Percentiles rank a stretch among this genome's conserved stretches.
Evolutionary conservation across 2,113 vertebrate genomes (phyloP).

Genomic region (Cebus imitator): DNA sequence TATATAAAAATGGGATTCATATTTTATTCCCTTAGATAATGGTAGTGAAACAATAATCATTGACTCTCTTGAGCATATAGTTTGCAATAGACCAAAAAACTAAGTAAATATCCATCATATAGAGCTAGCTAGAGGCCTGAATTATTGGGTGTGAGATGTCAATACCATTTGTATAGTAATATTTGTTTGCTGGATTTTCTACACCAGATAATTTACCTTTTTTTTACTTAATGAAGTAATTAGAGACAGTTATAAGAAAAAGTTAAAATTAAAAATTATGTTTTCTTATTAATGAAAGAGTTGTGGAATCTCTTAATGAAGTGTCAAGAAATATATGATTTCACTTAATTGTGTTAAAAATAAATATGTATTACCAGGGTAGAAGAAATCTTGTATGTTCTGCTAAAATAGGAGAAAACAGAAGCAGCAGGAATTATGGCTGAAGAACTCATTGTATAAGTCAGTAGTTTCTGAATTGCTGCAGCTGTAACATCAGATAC

Average conservation of each 20-base stretch:
- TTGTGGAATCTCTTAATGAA: constrained; percentile 28
- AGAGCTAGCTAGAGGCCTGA: constrained; percentile 13
- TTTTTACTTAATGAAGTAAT: background rate
- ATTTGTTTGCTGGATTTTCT: background rate
- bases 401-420: background rate
- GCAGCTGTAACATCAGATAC: background rate
- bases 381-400: background rate
- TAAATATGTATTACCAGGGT: background rate
- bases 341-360: constrained; percentile 14
- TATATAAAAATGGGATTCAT: constrained; percentile 77
- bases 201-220: background rate
- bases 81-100: background rate
- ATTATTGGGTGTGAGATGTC: background rate
- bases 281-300: background rate
- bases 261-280: background rate
- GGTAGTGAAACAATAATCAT: constrained; percentile 67
- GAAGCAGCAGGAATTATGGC: background rate
- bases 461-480: background rate
- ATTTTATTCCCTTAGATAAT: constrained; percentile 79
- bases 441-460: background rate
- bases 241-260: background rate
- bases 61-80: constrained; percentile 58
- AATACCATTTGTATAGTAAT: background rate
- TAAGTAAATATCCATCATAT: constrained; percentile 36
- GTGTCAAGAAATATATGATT: background rate